A percentile compares a stretch with the other conserved stretches of the same genome.
Evolutionary conservation across 2,888 invertebrate species (phyloP).

Genomic region (Agriopis aurantiaria): DNA sequence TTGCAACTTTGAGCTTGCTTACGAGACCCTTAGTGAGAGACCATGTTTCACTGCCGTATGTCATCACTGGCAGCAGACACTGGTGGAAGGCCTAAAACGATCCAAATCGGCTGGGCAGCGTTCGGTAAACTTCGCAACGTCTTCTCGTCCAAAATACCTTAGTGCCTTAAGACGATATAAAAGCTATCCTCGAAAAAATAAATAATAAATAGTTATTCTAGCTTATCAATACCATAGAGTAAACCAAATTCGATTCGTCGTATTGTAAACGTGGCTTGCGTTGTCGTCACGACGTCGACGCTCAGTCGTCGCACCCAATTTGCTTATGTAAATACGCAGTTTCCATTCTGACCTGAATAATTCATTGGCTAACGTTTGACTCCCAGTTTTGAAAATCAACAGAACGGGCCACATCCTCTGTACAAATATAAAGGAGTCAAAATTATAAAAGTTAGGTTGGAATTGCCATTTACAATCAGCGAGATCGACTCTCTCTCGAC

Average conservation of each 20-base stretch:
- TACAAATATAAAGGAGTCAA: slow-evolving; percentile 68
- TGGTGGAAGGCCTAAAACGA: no score
- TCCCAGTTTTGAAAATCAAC: slow-evolving; percentile 82
- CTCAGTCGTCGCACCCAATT: slow-evolving; percentile 80
- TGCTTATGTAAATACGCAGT: slow-evolving; percentile 85
- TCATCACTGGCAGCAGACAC: no score
- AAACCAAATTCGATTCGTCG: slow-evolving; percentile 44
- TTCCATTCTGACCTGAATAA: slow-evolving; percentile 83
- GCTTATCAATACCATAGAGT: slow-evolving; percentile 38
- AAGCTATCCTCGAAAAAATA: background rate
- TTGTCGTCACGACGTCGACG: slow-evolving; percentile 50
- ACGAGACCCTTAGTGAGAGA: no score
- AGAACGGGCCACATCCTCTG: slow-evolving; percentile 60
- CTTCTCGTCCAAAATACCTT: no score
- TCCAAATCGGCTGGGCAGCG: no score
- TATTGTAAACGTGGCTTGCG: slow-evolving; percentile 52
- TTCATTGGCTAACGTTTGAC: slow-evolving; percentile 80
- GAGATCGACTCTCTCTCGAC: background rate
- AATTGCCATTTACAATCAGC: background rate
- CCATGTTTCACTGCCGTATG: no score
- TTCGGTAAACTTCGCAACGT: no score
- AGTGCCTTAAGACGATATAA: no score
- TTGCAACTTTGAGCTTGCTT: background rate
- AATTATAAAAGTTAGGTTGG: slow-evolving; percentile 62
- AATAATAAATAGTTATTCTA: slow-evolving; percentile 26